Evolutionary conservation across 2,888 invertebrate genomes (phyloP), one percentile per base, ranked within the genome.

Genomic region (Iselma pallidipennis): DNA sequence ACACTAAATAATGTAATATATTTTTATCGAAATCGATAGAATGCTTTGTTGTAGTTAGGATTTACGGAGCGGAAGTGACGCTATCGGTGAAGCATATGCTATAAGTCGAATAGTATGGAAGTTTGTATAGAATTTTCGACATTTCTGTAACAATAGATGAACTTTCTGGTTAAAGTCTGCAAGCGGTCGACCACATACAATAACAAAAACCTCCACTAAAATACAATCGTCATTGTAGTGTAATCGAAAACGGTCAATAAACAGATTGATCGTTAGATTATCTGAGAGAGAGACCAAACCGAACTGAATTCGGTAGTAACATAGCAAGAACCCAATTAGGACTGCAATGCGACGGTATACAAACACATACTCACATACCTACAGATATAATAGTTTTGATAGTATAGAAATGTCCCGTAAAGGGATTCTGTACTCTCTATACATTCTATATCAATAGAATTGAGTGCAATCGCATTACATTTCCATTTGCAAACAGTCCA

Each of bases 381-480:
- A 37, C 2, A 19, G 16, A 4, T 19, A 7, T 9, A 10, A 10
- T 16, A 12, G 1, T n/a, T n/a, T n/a, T n/a, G n/a, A 4, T 23
- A 4, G 19, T 10, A 45, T 45, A 45, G 45, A 21, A 33, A 45
- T 10, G 45, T 45, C 45, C 45, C 45, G 45, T 21, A 19, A 21
- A 45, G 21, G 45, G 45, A 45, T 45, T 12, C 45, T 10, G n/a
- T 16, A 37, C 9, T 19, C 19, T 42, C 9, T 19, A 42, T 42
- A 9, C 10, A 19, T 6, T 6, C 25, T 55, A 28, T 63, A 63
- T 63, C 60, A 50, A 60, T 57, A 55, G 49, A 63, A 59, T 60
- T 33, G 57, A 60, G 56, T 60, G 59, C 63, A 63, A 63, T 63
- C 59, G 51, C 57, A 63, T 60, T 63, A 63, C 59, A 57, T 53